Conservation (phyloP, 1,140 invertebrate genomes). For the Sarcophaga bullata region DNA sequence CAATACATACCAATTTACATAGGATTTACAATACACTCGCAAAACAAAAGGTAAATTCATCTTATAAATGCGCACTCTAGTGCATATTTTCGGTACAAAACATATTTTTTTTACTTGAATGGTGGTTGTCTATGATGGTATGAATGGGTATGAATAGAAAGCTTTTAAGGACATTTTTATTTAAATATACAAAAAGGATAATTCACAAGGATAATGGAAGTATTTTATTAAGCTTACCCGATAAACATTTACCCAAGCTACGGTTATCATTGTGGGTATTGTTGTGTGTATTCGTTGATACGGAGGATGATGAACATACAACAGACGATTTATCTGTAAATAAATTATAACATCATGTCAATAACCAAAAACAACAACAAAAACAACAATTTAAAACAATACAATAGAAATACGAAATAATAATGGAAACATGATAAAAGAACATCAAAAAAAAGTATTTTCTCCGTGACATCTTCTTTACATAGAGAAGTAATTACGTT, state of each 20-base stretch:
- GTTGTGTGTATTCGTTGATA: conserved; percentile 43
- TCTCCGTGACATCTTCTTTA: conserved; percentile 29
- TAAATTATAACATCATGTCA: conserved; percentile 38
- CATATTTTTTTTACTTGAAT: neutral
- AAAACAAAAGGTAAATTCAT: no score
- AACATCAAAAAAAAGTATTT: conserved; percentile 21
- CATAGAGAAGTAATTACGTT: neutral
- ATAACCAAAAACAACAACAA: no score
- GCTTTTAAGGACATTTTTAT: conserved; percentile 20
- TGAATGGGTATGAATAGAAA: conserved; percentile 40
- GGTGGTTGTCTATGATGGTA: conserved; percentile 42
- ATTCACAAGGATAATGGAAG: neutral
- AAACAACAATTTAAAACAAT: neutral
- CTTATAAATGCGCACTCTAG: neutral
- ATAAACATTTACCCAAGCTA: conserved; percentile 55
- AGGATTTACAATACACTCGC: no score
- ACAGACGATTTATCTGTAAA: conserved; percentile 60
- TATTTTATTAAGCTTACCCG: conserved; percentile 42
- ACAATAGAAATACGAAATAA: neutral
- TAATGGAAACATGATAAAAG: neutral
- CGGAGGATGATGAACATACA: conserved; percentile 57
- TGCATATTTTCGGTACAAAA: neutral
- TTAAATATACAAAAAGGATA: neutral
- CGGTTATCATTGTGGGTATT: conserved; percentile 44
- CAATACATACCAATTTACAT: no score